These are phyloP conservation scores for Trichogramma dendrolimi DNA, from an alignment of 2,888 invertebrate genomes.

Conservation along the genomic window DNA sequence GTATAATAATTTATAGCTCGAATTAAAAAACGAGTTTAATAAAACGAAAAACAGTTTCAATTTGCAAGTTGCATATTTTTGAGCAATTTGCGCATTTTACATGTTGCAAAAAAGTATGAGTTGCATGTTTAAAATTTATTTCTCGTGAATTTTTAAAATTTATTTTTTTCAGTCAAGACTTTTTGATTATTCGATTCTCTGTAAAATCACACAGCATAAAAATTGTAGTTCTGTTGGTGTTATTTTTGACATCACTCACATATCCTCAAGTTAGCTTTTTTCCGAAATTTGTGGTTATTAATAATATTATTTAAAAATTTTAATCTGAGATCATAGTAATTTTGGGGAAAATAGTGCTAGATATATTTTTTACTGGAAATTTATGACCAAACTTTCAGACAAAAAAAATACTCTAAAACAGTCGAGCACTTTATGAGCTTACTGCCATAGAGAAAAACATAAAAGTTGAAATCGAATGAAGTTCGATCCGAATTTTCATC, in stretches of 20 bases:
- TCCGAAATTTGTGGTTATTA: not conserved
- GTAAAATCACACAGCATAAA: no score
- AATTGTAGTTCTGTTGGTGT: not conserved
- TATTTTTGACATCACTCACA: not conserved
- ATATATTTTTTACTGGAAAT: not conserved
- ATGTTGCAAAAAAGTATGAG: no score
- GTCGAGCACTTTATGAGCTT: not conserved
- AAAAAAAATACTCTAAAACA: not conserved
- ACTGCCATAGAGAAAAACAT: not conserved
- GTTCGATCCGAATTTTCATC: not conserved
- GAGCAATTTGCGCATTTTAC: no score
- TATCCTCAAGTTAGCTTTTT: not conserved
- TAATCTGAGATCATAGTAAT: not conserved
- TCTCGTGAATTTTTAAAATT: not conserved
- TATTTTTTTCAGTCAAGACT: not conserved
- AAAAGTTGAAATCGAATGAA: not conserved
- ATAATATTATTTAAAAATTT: not conserved
- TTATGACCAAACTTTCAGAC: not conserved
- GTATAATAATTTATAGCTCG: no score
- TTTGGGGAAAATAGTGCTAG: not conserved
- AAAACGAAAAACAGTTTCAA: no score
- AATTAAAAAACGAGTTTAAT: no score
- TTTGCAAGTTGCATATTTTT: no score
- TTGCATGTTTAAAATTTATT: no score
- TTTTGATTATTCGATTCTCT: not conserved